These are phyloP conservation scores for Catagonus wagneri DNA, from an alignment of 2,113 vertebrate species.

Conservation along the genomic window DNA sequence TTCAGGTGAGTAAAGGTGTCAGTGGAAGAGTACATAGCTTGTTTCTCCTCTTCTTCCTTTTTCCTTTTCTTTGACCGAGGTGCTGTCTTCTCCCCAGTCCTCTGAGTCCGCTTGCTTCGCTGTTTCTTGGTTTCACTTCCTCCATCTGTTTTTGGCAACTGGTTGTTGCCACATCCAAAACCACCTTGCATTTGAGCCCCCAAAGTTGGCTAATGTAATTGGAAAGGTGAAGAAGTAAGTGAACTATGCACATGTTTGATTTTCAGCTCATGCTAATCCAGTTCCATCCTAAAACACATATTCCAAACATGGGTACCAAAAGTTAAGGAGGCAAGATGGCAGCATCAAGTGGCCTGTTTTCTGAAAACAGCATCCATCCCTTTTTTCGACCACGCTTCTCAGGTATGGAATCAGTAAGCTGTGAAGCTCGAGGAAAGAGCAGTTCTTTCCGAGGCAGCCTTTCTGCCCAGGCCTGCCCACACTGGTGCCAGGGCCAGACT, in stretches of 20 bases:
- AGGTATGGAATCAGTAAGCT: neutral
- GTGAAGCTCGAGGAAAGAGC: neutral
- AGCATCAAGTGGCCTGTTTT: neutral
- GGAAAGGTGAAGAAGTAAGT: slow-evolving; percentile 73
- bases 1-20: slow-evolving; percentile 93
- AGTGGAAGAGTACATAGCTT: slow-evolving; percentile 86
- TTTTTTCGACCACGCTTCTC: neutral
- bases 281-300: neutral
- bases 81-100: slow-evolving; percentile 89
- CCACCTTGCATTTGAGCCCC: slow-evolving; percentile 86
- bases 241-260: neutral
- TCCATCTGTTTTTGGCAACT: slow-evolving; percentile 86
- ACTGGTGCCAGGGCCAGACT: no score
- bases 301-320: neutral
- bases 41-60: slow-evolving; percentile 94
- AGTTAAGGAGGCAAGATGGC: neutral
- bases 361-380: neutral
- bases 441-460: neutral
- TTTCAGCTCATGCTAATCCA: neutral
- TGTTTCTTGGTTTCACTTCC: slow-evolving; percentile 93
- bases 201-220: slow-evolving; percentile 84
- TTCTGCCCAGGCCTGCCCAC: rapidly evolving
- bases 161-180: slow-evolving; percentile 87
- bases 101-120: slow-evolving; percentile 91
- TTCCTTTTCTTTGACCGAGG: slow-evolving; percentile 95